Percentiles rank a stretch among this genome's conserved stretches.
phyloP scores from a whole-genome alignment of 1,140 invertebrate genomes.

The Achroia grisella region DNA sequence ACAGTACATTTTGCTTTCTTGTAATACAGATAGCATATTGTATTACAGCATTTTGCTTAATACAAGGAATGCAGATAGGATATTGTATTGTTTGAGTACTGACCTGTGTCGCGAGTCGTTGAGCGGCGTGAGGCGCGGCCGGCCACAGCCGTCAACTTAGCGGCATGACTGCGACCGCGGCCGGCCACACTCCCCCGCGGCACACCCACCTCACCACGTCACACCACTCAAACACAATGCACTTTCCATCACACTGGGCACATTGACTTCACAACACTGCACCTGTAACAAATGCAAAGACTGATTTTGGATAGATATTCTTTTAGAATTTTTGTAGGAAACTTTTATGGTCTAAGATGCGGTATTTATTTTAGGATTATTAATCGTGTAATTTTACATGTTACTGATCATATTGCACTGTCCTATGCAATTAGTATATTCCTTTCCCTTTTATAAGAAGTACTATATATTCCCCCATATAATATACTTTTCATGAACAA shows the following conservation, averaged over 20 bases:
- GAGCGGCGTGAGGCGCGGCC: constrained; percentile 63
- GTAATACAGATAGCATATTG: too few relatives aligned
- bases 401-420: too few relatives aligned
- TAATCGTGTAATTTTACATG: too few relatives aligned
- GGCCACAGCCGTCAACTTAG: constrained; percentile 62
- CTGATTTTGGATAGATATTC: background rate
- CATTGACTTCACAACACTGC: constrained; percentile 27
- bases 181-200: background rate
- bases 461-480: too few relatives aligned
- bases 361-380: too few relatives aligned
- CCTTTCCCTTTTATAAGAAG: too few relatives aligned
- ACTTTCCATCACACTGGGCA: constrained; percentile 18
- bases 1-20: too few relatives aligned
- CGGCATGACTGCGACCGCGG: constrained; percentile 39
- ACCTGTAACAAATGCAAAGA: constrained; percentile 37
- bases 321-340: background rate
- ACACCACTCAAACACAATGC: constrained; percentile 24
- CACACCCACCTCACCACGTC: constrained; percentile 25
- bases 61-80: too few relatives aligned
- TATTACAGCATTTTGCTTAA: too few relatives aligned
- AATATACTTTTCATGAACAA: too few relatives aligned
- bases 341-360: too few relatives aligned
- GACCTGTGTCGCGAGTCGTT: constrained; percentile 47
- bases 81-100: constrained; percentile 3
- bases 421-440: too few relatives aligned